These are phyloP conservation scores for Vulpes ferrilata DNA, from an alignment of 2,113 vertebrate genomes.

Conservation along the genomic window DNA sequence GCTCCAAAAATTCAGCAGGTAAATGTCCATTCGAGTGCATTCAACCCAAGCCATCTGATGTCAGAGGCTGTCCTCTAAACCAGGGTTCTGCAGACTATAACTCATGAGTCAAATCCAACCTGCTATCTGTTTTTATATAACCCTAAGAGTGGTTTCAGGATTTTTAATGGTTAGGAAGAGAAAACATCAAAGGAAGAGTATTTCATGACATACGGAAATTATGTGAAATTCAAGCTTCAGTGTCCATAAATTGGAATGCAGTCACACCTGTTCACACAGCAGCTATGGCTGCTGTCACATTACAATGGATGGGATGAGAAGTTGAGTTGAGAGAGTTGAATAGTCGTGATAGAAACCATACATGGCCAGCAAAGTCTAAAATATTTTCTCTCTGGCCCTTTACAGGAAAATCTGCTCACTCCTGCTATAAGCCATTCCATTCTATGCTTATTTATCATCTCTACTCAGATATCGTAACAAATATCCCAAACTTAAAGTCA, in stretches of 20 bases:
- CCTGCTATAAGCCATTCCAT: not conserved
- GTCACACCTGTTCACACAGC: not conserved
- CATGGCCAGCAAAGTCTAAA: not conserved
- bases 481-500: not conserved
- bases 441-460: not conserved
- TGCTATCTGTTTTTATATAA: not conserved
- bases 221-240: not conserved
- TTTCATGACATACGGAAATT: not conserved
- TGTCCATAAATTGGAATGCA: not conserved
- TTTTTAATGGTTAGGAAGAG: not conserved
- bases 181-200: not conserved
- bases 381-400: not conserved
- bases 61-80: not conserved
- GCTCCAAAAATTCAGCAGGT: not conserved
- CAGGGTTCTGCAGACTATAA: not conserved
- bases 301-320: not conserved
- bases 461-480: not conserved
- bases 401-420: not conserved
- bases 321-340: too few relatives aligned
- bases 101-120: not conserved
- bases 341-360: not conserved
- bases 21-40: not conserved
- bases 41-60: not conserved
- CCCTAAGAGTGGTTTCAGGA: not conserved
- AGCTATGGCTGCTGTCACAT: not conserved